Percentiles rank a stretch among this genome's conserved stretches.
These are phyloP conservation scores for Suricata suricatta DNA, from an alignment of 2,113 vertebrate genomes.

Conservation along the genomic window DNA sequence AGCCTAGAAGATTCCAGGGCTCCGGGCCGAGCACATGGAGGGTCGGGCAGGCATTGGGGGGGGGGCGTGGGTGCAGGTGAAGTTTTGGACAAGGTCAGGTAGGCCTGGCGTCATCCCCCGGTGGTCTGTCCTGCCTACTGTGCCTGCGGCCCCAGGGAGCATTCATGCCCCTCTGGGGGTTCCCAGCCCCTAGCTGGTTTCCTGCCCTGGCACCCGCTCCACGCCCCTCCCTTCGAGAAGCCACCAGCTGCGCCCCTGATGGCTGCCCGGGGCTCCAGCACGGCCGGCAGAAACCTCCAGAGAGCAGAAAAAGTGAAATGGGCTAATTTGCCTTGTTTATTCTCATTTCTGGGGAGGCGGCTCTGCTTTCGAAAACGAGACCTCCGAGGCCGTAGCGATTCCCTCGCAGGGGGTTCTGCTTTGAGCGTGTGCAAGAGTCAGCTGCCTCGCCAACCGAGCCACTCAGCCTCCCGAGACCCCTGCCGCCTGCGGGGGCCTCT, in stretches of 20 bases:
- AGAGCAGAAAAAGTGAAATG: conserved; percentile 55
- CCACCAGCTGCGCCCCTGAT: background rate
- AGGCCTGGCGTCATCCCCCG: rapidly evolving
- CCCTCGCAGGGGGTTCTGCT: background rate
- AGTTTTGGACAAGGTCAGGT: rapidly evolving
- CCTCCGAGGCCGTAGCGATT: background rate
- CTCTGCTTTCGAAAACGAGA: background rate
- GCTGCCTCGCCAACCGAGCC: rapidly evolving
- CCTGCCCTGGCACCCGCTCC: background rate
- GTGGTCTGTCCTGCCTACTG: background rate
- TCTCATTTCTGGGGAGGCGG: background rate
- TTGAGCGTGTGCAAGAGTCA: rapidly evolving
- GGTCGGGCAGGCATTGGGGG: background rate
- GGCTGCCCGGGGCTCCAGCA: rapidly evolving
- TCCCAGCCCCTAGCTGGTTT: background rate
- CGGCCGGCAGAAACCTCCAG: background rate
- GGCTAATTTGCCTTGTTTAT: conserved; percentile 36
- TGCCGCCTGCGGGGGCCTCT: background rate
- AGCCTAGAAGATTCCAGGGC: background rate
- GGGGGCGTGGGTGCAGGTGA: background rate
- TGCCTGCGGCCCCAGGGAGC: background rate
- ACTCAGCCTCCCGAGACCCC: rapidly evolving
- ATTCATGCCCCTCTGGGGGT: background rate
- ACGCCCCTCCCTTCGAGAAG: background rate
- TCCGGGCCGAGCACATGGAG: background rate